Base-by-base conservation (phyloP, 2,797 vertebrate genomes). In the Rhyacichthys aspro region DNA sequence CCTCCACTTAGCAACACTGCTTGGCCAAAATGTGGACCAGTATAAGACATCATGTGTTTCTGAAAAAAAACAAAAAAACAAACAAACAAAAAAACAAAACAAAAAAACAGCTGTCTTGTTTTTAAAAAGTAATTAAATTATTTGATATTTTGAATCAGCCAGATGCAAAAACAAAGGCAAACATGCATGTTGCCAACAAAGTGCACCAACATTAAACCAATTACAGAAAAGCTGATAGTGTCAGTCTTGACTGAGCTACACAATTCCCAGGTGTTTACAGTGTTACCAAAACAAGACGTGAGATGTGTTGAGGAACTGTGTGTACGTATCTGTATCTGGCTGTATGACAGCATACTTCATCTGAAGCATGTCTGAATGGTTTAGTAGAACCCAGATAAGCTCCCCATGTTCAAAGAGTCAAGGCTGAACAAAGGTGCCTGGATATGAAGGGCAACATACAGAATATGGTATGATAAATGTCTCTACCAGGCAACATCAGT, bases 221-320 rank as follows among this genome's bases (percentile, higher is more conserved):
- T 82, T 70, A 81, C 38, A 63, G 57, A 41, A 60, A 55, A 74
- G 38, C 73, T 73, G 76, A 85, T 76, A 55, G 63, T 70, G 82
- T 76, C 73, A 63, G 70, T 59, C 67, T 67, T 70, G 71, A 74
- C 64, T 76, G 70, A 55, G 74, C 63, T 76, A 76, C 60, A 76
- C n/a, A n/a, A n/a, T 59, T 61, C 58, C 52, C 65, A 23, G 28
- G 43, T 41, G 12, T 73, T 69, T 60, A 42, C 68, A 63, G 4
- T 71, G 63, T 55, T 80, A 58, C 55, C 49, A 34, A 58, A 81
- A 68, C 64, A 57, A 59, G 72, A 52, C 69, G 56, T 59, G 55
- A 72, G 70, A 78, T 74, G 53, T 71, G 42, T 61, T 38, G 57
- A 70, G 54, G 41, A 28, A 44, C 74, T 53, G 59, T 85, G 62